These are phyloP conservation scores for Artemia sp. DNA, from an alignment of 2,888 invertebrate species.

Conservation along the genomic window DNA sequence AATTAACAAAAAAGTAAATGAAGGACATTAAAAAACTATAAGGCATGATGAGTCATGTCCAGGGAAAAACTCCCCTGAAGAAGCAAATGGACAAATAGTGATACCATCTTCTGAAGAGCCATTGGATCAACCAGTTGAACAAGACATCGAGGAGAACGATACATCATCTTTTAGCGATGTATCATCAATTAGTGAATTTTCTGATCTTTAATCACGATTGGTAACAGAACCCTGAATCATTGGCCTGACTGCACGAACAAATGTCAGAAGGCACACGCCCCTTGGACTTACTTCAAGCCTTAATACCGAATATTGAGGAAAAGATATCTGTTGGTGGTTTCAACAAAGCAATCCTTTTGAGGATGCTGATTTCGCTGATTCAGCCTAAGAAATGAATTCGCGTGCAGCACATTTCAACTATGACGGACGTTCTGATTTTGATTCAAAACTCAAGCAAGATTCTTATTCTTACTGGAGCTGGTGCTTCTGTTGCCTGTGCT, in stretches of 20 bases:
- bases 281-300: neutral
- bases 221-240: constrained; percentile 34
- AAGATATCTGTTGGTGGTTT: constrained; percentile 24
- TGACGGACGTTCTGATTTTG: constrained; percentile 57
- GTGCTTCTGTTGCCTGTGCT: constrained; percentile 64
- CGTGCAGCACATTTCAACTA: constrained; percentile 46
- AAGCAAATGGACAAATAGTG: no score
- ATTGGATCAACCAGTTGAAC: constrained; percentile 21
- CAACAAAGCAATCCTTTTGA: constrained; percentile 39
- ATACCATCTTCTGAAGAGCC: no score
- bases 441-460: constrained; percentile 51
- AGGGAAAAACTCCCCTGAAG: no score
- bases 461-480: constrained; percentile 77
- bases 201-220: constrained; percentile 50
- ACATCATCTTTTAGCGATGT: constrained; percentile 41
- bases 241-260: constrained; percentile 32
- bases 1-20: no score
- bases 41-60: no score
- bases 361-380: constrained; percentile 44
- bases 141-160: constrained; percentile 33
- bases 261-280: constrained; percentile 2
- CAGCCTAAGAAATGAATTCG: constrained; percentile 54
- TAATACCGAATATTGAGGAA: constrained; percentile 2
- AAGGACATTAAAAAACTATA: no score
- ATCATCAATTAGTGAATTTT: constrained; percentile 43